Base-by-base conservation (phyloP, 2,888 invertebrate species). In the Caradrina clavipalpis region DNA sequence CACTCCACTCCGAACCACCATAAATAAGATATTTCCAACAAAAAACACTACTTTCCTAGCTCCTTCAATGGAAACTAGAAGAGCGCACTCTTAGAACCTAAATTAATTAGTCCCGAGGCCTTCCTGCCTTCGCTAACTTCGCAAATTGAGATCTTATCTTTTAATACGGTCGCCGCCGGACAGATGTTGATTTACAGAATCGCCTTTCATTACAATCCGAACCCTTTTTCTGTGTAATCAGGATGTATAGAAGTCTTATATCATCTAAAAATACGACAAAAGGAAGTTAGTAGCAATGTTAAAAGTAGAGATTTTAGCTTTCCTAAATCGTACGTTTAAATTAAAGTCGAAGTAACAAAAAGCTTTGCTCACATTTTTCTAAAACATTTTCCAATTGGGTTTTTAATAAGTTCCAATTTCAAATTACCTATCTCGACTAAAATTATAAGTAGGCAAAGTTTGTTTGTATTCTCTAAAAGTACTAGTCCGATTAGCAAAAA, bases 71-170 rank as follows among this genome's bases (percentile, higher is more conserved):
- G 13, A 49, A 57, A 72, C 26, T 22, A 31, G 31, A 45, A 54
- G 51, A 62, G 63, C 51, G 31, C 17, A 71, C 17, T 73, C 59
- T 69, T 69, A 85, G 82, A 76, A 82, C 85, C 86, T 87, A 89
- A 92, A 93, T 92, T 92, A 93, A 93, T 92, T 91, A 88, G 88
- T 85, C 80, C 76, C 76, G 63, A 78, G 83, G 77, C 81, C 73
- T 81, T 83, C 77, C 74, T 63, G 74, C 66, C 81, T 76, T 86
- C 75, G 82, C 78, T 74, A 91, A 91, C 86, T 92, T 90, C 88
- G 89, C 89, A 92, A 94, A 94, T 94, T 93, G 90, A 89, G 92
- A 93, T 94, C 85, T 92, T 87, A 94, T 94, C 94, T 92, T 87
- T 89, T 92, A 93, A 93, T 91, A 86, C 90, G 82, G 84, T 86